These are phyloP conservation scores for Acanthiza pusilla DNA, from an alignment of 2,797 vertebrate species.

Conservation along the genomic window DNA sequence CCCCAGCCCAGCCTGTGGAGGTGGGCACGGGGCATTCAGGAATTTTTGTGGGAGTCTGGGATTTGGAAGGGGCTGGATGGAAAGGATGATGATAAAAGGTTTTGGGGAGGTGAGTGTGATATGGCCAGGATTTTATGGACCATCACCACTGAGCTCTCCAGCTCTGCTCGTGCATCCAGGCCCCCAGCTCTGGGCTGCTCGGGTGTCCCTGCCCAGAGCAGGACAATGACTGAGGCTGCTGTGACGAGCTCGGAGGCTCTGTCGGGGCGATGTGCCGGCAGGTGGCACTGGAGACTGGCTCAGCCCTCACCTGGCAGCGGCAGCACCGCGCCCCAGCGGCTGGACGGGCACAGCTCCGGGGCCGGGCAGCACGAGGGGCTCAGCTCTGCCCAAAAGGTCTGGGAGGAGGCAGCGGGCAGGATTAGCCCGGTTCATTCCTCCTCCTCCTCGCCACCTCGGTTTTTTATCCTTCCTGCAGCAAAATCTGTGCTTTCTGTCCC, in stretches of 20 bases:
- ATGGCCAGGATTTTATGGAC: background rate
- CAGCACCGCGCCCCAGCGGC: fast-evolving
- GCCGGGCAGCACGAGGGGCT: fast-evolving
- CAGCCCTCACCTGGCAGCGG: background rate
- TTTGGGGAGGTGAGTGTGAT: no score
- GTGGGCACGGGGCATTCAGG: no score
- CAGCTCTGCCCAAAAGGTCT: background rate
- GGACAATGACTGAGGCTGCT: fast-evolving
- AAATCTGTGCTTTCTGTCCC: background rate
- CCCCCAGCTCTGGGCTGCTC: background rate
- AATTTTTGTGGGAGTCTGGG: background rate
- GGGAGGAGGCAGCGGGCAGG: background rate
- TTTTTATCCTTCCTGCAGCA: background rate
- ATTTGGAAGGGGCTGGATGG: background rate
- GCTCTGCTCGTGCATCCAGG: background rate
- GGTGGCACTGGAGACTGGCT: conserved; percentile 1
- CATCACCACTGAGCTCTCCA: fast-evolving
- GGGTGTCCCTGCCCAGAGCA: background rate
- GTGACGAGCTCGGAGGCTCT: fast-evolving
- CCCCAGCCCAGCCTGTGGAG: background rate
- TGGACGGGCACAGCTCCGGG: background rate
- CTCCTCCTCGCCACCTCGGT: fast-evolving
- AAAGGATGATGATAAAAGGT: background rate
- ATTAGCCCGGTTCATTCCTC: background rate
- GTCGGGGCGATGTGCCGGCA: background rate